Evolutionary conservation across 1,140 invertebrate species (phyloP).

Genomic region (Liolophura sinensis): DNA sequence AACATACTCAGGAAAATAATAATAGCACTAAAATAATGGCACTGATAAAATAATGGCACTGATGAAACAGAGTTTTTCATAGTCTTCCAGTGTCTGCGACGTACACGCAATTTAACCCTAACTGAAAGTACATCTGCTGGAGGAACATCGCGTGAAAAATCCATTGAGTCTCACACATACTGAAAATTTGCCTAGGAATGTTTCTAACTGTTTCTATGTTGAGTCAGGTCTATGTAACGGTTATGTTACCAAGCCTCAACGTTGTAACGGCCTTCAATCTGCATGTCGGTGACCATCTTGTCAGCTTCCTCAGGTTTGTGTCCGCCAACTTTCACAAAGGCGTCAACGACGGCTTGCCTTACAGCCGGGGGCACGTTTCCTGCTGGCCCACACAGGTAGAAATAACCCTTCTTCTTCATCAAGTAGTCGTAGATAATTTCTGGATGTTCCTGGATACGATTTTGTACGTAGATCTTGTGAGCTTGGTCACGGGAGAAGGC

Average conservation of each 20-base stretch:
- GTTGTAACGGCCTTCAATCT: conserved; percentile 23
- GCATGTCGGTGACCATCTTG: conserved; percentile 22
- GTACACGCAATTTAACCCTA: no score
- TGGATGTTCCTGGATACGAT: conserved; percentile 19
- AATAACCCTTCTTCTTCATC: conserved; percentile 19
- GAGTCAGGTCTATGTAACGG: no score
- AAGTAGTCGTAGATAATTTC: conserved; percentile 21
- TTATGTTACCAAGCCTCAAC: conserved; percentile 18
- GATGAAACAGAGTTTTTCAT: no score
- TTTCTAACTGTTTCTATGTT: no score
- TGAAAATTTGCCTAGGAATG: no score
- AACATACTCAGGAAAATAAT: no score
- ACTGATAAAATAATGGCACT: no score
- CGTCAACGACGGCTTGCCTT: conserved; percentile 12
- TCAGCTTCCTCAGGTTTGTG: conserved; percentile 19
- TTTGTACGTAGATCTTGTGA: conserved; percentile 24
- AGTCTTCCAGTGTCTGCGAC: no score
- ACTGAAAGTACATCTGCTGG: no score
- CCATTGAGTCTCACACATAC: no score
- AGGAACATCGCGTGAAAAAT: no score
- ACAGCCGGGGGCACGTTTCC: conserved; percentile 21
- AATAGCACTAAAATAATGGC: no score
- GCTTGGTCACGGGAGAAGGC: conserved; percentile 22
- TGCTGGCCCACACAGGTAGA: conserved; percentile 24
- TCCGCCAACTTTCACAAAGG: conserved; percentile 14